These are phyloP conservation scores for Drosophila tripunctata DNA, from an alignment of 2,888 invertebrate genomes.

Conservation along the genomic window DNA sequence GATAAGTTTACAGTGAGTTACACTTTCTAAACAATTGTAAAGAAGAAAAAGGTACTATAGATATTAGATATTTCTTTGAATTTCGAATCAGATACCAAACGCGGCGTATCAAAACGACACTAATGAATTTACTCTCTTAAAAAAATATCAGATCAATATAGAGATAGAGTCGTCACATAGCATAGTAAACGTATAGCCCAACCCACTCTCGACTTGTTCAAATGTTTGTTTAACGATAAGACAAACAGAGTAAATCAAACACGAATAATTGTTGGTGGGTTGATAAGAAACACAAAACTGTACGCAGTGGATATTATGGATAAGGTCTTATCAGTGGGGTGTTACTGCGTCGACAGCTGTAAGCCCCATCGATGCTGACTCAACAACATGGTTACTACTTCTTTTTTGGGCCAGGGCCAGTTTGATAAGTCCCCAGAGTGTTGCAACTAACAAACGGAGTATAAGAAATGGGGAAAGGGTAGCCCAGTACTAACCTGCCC, in stretches of 20 bases:
- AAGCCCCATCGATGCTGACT: slow-evolving; percentile 38
- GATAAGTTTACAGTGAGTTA: too few relatives aligned
- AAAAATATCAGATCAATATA: slow-evolving; percentile 46
- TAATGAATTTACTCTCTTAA: slow-evolving; percentile 32
- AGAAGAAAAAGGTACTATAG: neutral
- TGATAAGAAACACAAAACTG: slow-evolving; percentile 23
- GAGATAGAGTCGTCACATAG: slow-evolving; percentile 25
- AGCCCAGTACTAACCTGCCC: slow-evolving; percentile 39
- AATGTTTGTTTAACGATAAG: slow-evolving; percentile 55
- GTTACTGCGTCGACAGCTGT: slow-evolving; percentile 12
- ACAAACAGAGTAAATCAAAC: slow-evolving; percentile 53
- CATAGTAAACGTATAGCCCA: too few relatives aligned
- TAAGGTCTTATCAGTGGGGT: slow-evolving; percentile 39
- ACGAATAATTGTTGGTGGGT: slow-evolving; percentile 32
- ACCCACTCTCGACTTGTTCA: slow-evolving; percentile 24
- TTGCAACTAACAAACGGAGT: slow-evolving; percentile 17
- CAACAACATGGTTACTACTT: slow-evolving; percentile 20
- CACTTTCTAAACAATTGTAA: neutral
- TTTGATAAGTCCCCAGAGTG: slow-evolving; percentile 19
- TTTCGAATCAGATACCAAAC: neutral
- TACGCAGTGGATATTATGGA: slow-evolving; percentile 13
- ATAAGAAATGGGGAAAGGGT: neutral
- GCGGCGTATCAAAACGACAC: slow-evolving; percentile 28
- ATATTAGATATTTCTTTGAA: neutral
- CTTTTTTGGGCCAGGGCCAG: slow-evolving; percentile 66